phyloP scores from a whole-genome alignment of 2,113 vertebrate genomes.

The Melanostigma gelatinosum region DNA sequence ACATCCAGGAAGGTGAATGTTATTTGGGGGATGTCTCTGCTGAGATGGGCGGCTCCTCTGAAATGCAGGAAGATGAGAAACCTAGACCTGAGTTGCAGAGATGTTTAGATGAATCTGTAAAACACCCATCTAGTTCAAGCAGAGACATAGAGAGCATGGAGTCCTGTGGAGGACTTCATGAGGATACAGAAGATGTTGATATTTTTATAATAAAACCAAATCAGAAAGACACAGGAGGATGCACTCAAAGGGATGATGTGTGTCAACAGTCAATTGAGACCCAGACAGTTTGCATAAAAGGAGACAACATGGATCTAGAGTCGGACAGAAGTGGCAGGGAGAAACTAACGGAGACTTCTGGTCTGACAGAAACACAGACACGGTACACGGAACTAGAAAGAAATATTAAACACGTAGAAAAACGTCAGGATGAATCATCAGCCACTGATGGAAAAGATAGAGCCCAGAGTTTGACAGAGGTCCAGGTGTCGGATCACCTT shows the following conservation, averaged over 20 bases:
- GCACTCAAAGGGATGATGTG: neutral
- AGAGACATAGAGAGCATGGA: rapidly evolving
- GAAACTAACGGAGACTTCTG: neutral
- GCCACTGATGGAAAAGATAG: neutral
- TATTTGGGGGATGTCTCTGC: neutral
- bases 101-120: neutral
- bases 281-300: neutral
- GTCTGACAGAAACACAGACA: neutral
- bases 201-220: neutral
- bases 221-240: neutral
- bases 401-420: neutral
- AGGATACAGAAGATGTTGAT: neutral
- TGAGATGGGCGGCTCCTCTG: constrained; percentile 1
- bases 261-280: neutral
- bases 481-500: neutral
- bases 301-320: neutral
- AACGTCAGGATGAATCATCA: rapidly evolving
- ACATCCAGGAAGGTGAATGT: neutral
- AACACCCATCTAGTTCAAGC: neutral
- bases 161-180: neutral
- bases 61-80: constrained; percentile 2
- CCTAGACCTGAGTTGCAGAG: neutral
- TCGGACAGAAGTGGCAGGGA: neutral
- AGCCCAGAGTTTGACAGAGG: neutral
- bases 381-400: neutral